A percentile compares a stretch with the other conserved stretches of the same genome.
These are phyloP conservation scores for Pinna nobilis DNA, from an alignment of 1,140 invertebrate genomes.

Conservation along the genomic window DNA sequence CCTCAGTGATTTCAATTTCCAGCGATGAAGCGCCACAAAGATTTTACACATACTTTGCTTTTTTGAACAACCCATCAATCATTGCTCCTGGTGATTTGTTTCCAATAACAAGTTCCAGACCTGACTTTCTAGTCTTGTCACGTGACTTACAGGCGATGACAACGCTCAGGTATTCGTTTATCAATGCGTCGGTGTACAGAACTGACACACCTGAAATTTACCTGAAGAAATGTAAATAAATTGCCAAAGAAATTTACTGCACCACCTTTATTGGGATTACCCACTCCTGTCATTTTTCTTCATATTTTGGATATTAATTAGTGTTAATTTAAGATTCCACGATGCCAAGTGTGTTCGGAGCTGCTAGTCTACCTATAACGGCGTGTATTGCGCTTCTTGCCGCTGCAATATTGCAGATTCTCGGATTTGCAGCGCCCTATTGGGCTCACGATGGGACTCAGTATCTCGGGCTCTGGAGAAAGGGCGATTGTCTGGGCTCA, in stretches of 20 bases:
- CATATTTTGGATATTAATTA: neutral
- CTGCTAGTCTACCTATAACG: constrained; percentile 49
- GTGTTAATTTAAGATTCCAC: neutral
- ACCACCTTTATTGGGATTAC: too few relatives aligned
- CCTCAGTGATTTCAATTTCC: too few relatives aligned
- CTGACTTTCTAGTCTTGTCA: neutral
- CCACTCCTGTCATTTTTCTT: too few relatives aligned
- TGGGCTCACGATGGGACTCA: constrained; percentile 46
- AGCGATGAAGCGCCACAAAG: too few relatives aligned
- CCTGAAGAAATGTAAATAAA: too few relatives aligned
- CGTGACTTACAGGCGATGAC: neutral
- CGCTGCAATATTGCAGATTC: constrained; percentile 49
- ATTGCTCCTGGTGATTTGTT: too few relatives aligned
- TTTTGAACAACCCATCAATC: too few relatives aligned
- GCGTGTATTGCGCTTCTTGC: constrained; percentile 48
- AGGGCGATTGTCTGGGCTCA: constrained; percentile 28
- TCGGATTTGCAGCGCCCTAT: constrained; percentile 55
- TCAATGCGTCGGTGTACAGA: too few relatives aligned
- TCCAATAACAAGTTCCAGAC: neutral
- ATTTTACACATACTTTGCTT: too few relatives aligned
- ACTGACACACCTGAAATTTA: constrained; percentile 17
- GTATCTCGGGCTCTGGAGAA: constrained; percentile 53
- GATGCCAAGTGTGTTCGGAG: constrained; percentile 46
- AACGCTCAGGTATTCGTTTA: too few relatives aligned
- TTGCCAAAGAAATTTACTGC: too few relatives aligned